Base-by-base conservation (phyloP, 2,888 invertebrate species). In the Apocheima hispidaria region DNA sequence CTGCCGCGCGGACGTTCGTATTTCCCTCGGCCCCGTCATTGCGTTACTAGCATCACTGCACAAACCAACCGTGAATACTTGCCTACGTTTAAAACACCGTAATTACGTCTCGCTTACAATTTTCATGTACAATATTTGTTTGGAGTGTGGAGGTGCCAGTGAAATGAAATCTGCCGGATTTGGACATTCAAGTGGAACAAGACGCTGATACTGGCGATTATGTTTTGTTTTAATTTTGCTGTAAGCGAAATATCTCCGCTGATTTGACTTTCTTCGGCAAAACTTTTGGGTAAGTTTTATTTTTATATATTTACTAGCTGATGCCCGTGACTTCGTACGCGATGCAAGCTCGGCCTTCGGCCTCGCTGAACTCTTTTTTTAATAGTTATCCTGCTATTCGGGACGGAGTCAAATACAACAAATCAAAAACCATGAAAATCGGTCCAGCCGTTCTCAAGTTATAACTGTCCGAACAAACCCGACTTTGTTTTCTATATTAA, bases 1-100 rank as follows among this genome's bases (percentile, higher is more conserved):
- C 66, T 51, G 54, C 54, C 23, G 12, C 36, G 53, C 40, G 26
- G 40, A 12, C 54, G 61, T 50, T 63, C 60, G 53, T 66, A 35
- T 64, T 60, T 63, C 78, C 70, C 75, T 73, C 78, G 75, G 73
- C 73, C 69, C 71, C 68, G 71, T 63, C 70, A 70, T 65, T 67
- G 71, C 65, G 65, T 66, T 65, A 62, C 74, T 65, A 65, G 75
- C 75, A 74, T 70, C 75, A 77, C 75, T 75, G 72, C 54, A 75
- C 73, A 81, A 82, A 70, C 82, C 79, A 84, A 84, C 82, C 83
- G 88, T 88, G 86, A 85, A 86, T 79, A n/a, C n/a, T n/a, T n/a
- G n/a, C n/a, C n/a, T n/a, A 41, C 68, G 75, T 77, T 77, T 77
- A 74, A 71, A 74, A 71, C 77, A 76, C 77, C 74, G 74, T 77